A percentile compares a stretch with the other conserved stretches of the same genome.
Conservation (phyloP, 1,140 invertebrate genomes). For the Eumaeus atala region DNA sequence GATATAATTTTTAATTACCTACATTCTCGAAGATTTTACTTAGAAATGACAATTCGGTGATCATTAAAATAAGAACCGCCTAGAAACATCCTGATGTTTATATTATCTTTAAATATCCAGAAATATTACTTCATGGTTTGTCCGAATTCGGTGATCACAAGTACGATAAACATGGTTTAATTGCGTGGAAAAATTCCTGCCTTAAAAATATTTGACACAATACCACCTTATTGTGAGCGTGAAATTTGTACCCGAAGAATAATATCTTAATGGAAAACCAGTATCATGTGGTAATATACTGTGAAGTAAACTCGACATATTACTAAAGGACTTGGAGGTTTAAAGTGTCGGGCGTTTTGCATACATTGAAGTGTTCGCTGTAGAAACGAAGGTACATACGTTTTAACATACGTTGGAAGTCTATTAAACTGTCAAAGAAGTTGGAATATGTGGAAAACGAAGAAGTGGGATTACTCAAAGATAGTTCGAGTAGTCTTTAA, state of each 20-base stretch:
- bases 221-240: conserved; percentile 28
- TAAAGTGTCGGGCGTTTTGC: conserved; percentile 28
- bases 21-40: no score
- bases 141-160: conserved; percentile 1
- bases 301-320: conserved; percentile 30
- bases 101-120: neutral
- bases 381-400: conserved; percentile 19
- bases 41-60: no score
- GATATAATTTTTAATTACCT: no score
- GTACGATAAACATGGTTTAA: conserved; percentile 6
- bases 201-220: conserved; percentile 29
- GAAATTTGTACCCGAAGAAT: conserved; percentile 34
- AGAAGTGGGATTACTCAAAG: conserved; percentile 26
- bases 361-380: conserved; percentile 25
- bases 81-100: neutral
- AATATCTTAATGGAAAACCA: conserved; percentile 42
- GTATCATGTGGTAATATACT: conserved; percentile 40
- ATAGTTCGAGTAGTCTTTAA: conserved; percentile 26
- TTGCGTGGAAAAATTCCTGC: conserved; percentile 3
- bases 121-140: conserved; percentile 7
- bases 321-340: conserved; percentile 31
- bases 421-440: conserved; percentile 11
- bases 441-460: conserved; percentile 11
- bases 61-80: neutral
- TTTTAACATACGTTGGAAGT: conserved; percentile 1